Percentiles rank a stretch among this genome's conserved stretches.
Evolutionary conservation across 2,113 vertebrate species (phyloP).

Genomic region (Tachysurus fulvidraco): DNA sequence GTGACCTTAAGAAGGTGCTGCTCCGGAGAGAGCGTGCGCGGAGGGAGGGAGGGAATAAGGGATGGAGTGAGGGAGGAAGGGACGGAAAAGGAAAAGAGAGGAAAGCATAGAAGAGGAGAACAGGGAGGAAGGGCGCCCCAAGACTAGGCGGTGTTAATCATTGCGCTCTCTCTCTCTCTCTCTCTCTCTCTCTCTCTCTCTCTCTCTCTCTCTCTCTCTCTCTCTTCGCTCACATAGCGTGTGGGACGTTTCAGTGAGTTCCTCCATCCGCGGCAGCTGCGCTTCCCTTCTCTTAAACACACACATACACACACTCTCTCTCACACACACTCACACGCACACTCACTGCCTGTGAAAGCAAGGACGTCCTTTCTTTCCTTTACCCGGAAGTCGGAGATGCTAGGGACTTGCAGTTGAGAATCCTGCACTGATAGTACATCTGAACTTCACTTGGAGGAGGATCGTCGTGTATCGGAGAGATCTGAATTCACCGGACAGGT

Average conservation of each 20-base stretch:
- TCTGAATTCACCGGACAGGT: conserved; percentile 67
- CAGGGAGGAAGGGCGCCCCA: conserved; percentile 51
- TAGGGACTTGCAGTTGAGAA: conserved; percentile 64
- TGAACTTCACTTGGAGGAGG: conserved; percentile 60
- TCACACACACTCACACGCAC: conserved; percentile 52
- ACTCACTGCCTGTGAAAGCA: conserved; percentile 60
- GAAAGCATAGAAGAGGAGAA: background rate
- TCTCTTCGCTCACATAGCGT: conserved; percentile 60
- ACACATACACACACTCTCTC: background rate
- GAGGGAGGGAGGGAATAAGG: conserved; percentile 6
- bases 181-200: conserved; percentile 56
- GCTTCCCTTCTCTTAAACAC: conserved; percentile 47
- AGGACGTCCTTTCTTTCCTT: conserved; percentile 69
- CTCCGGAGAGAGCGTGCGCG: conserved; percentile 19
- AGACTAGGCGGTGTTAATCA: conserved; percentile 62
- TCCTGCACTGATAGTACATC: conserved; percentile 48
- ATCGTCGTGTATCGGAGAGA: conserved; percentile 51
- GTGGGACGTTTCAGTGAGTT: conserved; percentile 62
- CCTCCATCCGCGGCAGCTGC: conserved; percentile 62
- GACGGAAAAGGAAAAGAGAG: background rate
- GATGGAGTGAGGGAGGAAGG: background rate
- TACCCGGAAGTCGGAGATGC: conserved; percentile 67
- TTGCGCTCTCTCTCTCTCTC: conserved; percentile 59
- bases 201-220: conserved; percentile 59
- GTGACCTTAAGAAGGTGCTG: conserved; percentile 39